Evolutionary conservation across 1,140 invertebrate species (phyloP).

Genomic region (Pseudomyrmex gracilis): DNA sequence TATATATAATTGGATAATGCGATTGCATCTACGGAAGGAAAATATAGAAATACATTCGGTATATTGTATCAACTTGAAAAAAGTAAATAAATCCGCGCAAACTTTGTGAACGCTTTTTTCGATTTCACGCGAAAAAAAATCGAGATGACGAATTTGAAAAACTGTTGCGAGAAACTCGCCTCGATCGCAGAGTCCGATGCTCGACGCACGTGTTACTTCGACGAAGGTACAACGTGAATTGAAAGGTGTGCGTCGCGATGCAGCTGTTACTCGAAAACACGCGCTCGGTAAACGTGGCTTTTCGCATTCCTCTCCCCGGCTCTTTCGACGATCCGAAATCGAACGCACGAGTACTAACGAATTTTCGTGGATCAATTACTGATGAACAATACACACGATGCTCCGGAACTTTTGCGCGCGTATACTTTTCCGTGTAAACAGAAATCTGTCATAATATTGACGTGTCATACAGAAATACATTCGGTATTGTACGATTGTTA

Average conservation of each 20-base stretch:
- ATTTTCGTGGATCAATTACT: not conserved
- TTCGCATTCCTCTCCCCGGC: not conserved
- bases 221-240: constrained; percentile 70
- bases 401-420: too few relatives aligned
- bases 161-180: too few relatives aligned
- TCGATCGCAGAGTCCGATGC: not conserved
- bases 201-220: constrained; percentile 29
- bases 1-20: constrained; percentile 25
- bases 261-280: constrained; percentile 71
- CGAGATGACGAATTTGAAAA: not conserved
- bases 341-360: not conserved
- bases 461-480: too few relatives aligned
- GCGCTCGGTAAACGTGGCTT: constrained; percentile 71
- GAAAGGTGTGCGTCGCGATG: constrained; percentile 63
- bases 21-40: constrained; percentile 53
- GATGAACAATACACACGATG: too few relatives aligned
- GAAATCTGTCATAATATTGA: too few relatives aligned
- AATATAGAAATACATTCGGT: constrained; percentile 16
- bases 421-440: too few relatives aligned
- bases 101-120: too few relatives aligned
- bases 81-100: too few relatives aligned
- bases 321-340: not conserved
- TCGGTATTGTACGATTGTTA: too few relatives aligned
- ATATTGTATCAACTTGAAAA: not conserved
- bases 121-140: not conserved